These are phyloP conservation scores for Bergia sp. DNA, from an alignment of 92 coral and sea anemone species.

Conservation along the genomic window DNA sequence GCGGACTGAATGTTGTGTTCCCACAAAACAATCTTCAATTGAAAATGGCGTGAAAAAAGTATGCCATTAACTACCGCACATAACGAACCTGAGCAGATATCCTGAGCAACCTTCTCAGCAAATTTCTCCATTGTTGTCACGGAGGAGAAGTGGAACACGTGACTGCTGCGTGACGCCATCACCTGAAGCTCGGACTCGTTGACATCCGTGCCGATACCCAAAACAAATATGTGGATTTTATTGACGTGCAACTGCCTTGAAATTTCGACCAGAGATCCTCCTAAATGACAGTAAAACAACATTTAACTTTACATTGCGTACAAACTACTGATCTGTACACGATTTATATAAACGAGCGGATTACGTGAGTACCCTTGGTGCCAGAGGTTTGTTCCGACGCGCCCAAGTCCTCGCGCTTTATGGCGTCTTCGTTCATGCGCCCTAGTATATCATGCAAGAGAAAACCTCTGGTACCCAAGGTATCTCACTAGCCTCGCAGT, in stretches of 20 bases:
- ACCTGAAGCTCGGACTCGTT: not conserved
- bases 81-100: conserved; percentile 32
- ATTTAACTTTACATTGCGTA: not conserved
- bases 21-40: too few relatives aligned
- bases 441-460: too few relatives aligned
- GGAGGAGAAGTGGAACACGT: conserved; percentile 9
- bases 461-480: too few relatives aligned
- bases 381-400: too few relatives aligned
- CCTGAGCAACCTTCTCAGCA: conserved; percentile 5
- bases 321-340: too few relatives aligned
- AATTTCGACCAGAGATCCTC: conserved; percentile 27
- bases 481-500: too few relatives aligned
- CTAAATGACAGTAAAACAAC: not conserved
- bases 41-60: too few relatives aligned
- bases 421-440: too few relatives aligned
- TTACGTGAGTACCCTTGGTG: too few relatives aligned
- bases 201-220: conserved; percentile 28
- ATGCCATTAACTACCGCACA: not conserved
- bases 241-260: conserved; percentile 4
- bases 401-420: too few relatives aligned
- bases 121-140: conserved; percentile 19
- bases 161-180: conserved; percentile 23
- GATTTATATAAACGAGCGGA: too few relatives aligned
- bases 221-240: conserved; percentile 12
- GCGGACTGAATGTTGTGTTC: not conserved